Percentiles rank a stretch among this genome's conserved stretches.
These are phyloP conservation scores for Chrysolina haemoptera DNA, from an alignment of 2,888 invertebrate species.

Conservation along the genomic window DNA sequence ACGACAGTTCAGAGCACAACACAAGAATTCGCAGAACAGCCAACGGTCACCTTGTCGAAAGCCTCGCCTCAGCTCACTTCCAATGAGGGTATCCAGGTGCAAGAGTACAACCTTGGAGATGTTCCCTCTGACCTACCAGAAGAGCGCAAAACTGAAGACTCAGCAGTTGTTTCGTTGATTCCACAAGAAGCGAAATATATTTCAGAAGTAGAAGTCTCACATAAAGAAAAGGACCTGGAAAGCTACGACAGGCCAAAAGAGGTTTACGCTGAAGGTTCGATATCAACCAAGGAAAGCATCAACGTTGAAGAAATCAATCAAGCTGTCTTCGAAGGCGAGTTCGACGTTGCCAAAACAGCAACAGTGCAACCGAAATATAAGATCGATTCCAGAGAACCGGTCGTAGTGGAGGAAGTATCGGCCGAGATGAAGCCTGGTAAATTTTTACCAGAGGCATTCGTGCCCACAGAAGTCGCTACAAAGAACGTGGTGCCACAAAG, in stretches of 20 bases:
- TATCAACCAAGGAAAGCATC: slow-evolving; percentile 77
- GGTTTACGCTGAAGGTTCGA: slow-evolving; percentile 73
- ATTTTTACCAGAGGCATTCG: slow-evolving; percentile 84
- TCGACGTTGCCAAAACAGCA: slow-evolving; percentile 71
- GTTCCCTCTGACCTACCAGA: slow-evolving; percentile 63
- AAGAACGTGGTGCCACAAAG: slow-evolving; percentile 78
- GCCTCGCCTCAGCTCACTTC: slow-evolving; percentile 68
- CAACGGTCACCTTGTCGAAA: slow-evolving; percentile 68
- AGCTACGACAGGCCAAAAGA: slow-evolving; percentile 69
- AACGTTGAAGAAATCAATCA: slow-evolving; percentile 77
- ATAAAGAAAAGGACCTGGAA: slow-evolving; percentile 73
- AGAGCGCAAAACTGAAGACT: slow-evolving; percentile 60
- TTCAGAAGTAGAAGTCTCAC: slow-evolving; percentile 75
- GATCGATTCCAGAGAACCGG: slow-evolving; percentile 76
- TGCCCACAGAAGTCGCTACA: slow-evolving; percentile 83
- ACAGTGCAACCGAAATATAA: slow-evolving; percentile 75
- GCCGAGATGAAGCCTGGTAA: slow-evolving; percentile 82
- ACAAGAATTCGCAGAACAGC: slow-evolving; percentile 69
- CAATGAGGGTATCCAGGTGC: slow-evolving; percentile 71
- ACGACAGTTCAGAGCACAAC: slow-evolving; percentile 71
- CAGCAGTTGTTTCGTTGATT: slow-evolving; percentile 69
- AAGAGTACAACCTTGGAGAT: slow-evolving; percentile 68
- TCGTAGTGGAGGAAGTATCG: slow-evolving; percentile 79
- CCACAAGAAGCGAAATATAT: slow-evolving; percentile 79
- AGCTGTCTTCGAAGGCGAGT: slow-evolving; percentile 74